Conservation (phyloP, 2,797 vertebrate species). For the Sphenodon punctatus region DNA sequence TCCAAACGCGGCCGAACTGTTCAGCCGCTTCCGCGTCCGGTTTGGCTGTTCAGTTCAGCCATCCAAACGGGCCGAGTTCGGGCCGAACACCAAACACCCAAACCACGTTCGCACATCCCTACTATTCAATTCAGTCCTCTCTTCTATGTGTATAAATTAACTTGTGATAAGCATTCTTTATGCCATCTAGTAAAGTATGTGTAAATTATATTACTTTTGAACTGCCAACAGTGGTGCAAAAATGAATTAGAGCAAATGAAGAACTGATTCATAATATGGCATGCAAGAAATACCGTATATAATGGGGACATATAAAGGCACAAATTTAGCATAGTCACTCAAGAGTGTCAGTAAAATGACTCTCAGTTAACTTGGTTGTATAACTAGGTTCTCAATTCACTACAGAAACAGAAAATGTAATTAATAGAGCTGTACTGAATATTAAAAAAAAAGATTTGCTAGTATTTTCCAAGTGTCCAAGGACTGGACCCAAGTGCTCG, state of each 20-base stretch:
- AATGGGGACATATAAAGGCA: too few relatives aligned
- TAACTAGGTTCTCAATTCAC: slow-evolving; percentile 5
- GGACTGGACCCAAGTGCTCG: too few relatives aligned
- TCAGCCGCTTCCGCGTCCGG: too few relatives aligned
- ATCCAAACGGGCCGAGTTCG: too few relatives aligned
- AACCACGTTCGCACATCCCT: too few relatives aligned
- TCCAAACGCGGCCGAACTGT: too few relatives aligned
- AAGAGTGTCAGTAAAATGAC: slow-evolving; percentile 28
- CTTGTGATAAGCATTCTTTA: not conserved
- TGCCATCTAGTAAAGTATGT: not conserved
- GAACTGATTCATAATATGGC: not conserved
- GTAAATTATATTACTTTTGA: not conserved
- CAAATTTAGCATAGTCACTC: slow-evolving; percentile 1
- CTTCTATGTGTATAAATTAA: not conserved
- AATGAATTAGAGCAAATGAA: not conserved
- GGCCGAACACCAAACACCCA: too few relatives aligned
- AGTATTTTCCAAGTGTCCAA: too few relatives aligned
- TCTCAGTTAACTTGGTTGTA: not conserved
- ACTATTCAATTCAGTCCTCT: not conserved
- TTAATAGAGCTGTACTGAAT: too few relatives aligned
- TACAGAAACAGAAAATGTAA: slow-evolving; percentile 23
- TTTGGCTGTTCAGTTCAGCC: too few relatives aligned
- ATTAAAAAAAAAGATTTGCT: too few relatives aligned
- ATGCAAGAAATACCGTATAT: too few relatives aligned
- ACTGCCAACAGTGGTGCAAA: not conserved